phyloP scores from a whole-genome alignment of 1,140 invertebrate genomes.

The Habropoda laboriosa region DNA sequence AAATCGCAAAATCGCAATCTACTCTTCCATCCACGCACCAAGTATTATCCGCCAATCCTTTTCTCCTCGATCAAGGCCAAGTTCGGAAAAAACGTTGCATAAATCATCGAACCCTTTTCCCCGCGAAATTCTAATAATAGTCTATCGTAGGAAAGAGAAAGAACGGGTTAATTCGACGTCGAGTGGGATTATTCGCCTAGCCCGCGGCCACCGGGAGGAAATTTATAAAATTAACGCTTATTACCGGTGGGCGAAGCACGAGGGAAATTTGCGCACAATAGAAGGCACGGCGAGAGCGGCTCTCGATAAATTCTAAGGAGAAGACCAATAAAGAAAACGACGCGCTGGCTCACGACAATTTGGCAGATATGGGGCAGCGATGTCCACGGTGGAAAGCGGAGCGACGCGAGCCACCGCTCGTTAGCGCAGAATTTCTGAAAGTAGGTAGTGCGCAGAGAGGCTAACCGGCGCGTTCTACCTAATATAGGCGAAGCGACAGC shows the following conservation, averaged over 20 bases:
- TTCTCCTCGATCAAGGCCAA: too few relatives aligned
- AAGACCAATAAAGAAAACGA: conserved; percentile 41
- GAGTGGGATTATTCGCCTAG: too few relatives aligned
- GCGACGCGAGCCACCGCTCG: conserved; percentile 55
- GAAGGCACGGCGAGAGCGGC: conserved; percentile 3
- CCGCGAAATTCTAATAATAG: too few relatives aligned
- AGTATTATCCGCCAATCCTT: too few relatives aligned
- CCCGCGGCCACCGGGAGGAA: neutral
- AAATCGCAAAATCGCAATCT: too few relatives aligned
- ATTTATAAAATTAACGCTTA: neutral
- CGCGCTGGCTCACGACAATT: conserved; percentile 56
- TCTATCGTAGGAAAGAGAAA: too few relatives aligned
- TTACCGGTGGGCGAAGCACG: neutral
- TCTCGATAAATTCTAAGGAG: conserved; percentile 29
- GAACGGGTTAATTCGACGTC: too few relatives aligned
- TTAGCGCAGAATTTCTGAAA: conserved; percentile 72
- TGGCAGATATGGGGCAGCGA: conserved; percentile 72
- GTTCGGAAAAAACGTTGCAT: too few relatives aligned
- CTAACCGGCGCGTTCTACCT: conserved; percentile 59
- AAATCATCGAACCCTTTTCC: too few relatives aligned
- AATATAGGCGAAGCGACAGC: conserved; percentile 63
- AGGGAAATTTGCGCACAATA: conserved; percentile 14
- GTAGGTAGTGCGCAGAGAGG: conserved; percentile 60
- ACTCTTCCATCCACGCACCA: too few relatives aligned
- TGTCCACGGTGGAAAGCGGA: conserved; percentile 69